Conservation (phyloP, 2,888 invertebrate species). For the Globia sparganii region DNA sequence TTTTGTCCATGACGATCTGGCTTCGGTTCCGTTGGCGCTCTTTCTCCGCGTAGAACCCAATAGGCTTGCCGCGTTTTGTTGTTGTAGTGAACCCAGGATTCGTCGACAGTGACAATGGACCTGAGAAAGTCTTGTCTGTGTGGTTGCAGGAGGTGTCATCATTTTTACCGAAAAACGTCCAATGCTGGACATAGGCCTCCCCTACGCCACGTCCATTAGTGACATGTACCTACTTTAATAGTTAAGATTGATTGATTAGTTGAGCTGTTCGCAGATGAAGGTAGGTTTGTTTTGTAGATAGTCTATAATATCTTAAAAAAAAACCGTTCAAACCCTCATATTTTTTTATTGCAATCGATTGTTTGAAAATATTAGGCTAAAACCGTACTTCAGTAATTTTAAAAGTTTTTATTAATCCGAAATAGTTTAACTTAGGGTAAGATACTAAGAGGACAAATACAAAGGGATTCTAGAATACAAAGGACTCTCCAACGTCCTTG, state of each 20-base stretch:
- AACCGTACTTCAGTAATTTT: background rate
- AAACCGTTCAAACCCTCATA: background rate
- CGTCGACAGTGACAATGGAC: too few relatives aligned
- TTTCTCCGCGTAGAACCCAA: too few relatives aligned
- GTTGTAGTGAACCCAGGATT: too few relatives aligned
- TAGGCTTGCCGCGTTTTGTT: too few relatives aligned
- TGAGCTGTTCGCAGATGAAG: background rate
- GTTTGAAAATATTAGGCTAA: background rate
- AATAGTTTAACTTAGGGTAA: background rate
- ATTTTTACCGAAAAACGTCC: background rate
- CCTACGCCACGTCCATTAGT: constrained; percentile 5
- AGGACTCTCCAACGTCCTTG: background rate
- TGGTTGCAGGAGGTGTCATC: too few relatives aligned
- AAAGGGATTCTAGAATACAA: background rate
- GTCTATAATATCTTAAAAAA: background rate
- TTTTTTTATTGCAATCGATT: background rate
- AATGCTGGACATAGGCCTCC: background rate
- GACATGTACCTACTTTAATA: constrained; percentile 2
- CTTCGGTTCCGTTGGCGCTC: too few relatives aligned
- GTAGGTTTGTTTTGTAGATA: background rate
- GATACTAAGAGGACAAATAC: background rate
- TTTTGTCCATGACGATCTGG: too few relatives aligned
- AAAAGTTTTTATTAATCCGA: background rate
- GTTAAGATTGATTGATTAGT: constrained; percentile 5
- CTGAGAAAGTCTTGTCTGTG: too few relatives aligned